A percentile compares a stretch with the other conserved stretches of the same genome.
These are phyloP conservation scores for Cyclophora punctaria DNA, from an alignment of 2,888 invertebrate genomes.

Conservation along the genomic window DNA sequence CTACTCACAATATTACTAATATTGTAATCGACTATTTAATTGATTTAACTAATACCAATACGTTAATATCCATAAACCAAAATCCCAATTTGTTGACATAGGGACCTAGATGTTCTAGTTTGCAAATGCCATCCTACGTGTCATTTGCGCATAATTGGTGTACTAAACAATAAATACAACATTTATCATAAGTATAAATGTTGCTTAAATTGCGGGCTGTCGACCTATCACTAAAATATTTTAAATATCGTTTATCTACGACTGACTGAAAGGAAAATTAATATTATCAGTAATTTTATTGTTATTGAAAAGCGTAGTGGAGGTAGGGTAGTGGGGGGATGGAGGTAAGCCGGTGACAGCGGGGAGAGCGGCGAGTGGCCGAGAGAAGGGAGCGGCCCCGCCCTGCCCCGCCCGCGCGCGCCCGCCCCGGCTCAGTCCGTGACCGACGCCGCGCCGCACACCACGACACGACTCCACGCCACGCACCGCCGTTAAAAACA, in stretches of 20 bases:
- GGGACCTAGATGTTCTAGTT: too few relatives aligned
- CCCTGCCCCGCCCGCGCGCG: slow-evolving; percentile 42
- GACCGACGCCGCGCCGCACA: slow-evolving; percentile 52
- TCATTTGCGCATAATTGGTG: too few relatives aligned
- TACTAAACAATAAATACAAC: too few relatives aligned
- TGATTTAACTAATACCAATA: too few relatives aligned
- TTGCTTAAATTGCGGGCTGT: slow-evolving; percentile 6
- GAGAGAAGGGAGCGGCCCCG: slow-evolving; percentile 36
- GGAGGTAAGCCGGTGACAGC: slow-evolving; percentile 47
- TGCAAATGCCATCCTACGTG: too few relatives aligned
- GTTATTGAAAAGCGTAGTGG: slow-evolving; percentile 52
- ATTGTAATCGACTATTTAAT: too few relatives aligned
- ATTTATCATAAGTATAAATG: too few relatives aligned
- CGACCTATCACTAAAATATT: neutral
- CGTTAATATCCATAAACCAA: too few relatives aligned
- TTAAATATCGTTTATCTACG: slow-evolving; percentile 1
- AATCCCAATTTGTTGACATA: too few relatives aligned
- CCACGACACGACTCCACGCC: slow-evolving; percentile 17
- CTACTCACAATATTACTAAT: too few relatives aligned
- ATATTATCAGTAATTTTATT: slow-evolving; percentile 40
- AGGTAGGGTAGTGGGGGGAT: slow-evolving; percentile 35
- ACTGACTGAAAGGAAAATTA: slow-evolving; percentile 31
- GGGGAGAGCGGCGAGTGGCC: slow-evolving; percentile 58
- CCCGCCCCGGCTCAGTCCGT: slow-evolving; percentile 55
- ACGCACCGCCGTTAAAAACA: slow-evolving; percentile 19